A percentile compares a stretch with the other conserved stretches of the same genome.
These are phyloP conservation scores for Phacellophora camtschatica DNA, from an alignment of 30 jellyfish, hydroid and myxozoan genomes.

Conservation along the genomic window DNA sequence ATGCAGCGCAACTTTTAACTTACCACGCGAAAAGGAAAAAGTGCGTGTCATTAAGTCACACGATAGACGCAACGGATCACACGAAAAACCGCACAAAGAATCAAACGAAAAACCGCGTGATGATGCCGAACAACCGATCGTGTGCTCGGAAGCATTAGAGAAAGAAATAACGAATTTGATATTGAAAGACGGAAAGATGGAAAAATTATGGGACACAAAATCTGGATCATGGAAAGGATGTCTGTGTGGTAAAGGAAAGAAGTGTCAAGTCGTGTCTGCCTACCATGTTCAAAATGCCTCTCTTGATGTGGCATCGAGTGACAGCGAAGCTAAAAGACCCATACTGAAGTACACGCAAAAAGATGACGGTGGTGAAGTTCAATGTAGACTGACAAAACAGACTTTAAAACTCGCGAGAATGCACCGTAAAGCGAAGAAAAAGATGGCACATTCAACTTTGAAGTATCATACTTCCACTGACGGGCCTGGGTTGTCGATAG, in stretches of 20 bases:
- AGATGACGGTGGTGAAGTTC: not conserved
- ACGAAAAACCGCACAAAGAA: not conserved
- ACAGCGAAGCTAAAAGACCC: not conserved
- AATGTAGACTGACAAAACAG: constrained; percentile 17
- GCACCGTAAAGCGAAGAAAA: constrained; percentile 50
- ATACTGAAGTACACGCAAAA: not conserved
- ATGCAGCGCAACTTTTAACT: not conserved
- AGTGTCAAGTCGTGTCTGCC: constrained; percentile 53
- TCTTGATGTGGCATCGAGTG: not conserved
- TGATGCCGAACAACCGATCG: not conserved
- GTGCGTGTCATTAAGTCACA: too few species aligned
- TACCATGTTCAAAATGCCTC: constrained; percentile 64
- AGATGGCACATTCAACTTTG: constrained; percentile 51
- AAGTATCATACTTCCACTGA: constrained; percentile 28
- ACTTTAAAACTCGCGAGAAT: constrained; percentile 47
- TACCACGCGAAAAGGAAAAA: too few species aligned
- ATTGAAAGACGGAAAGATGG: not conserved
- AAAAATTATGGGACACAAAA: too few species aligned
- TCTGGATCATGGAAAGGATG: constrained; percentile 37
- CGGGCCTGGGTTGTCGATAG: constrained; percentile 60
- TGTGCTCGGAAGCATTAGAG: not conserved
- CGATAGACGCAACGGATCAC: too few species aligned
- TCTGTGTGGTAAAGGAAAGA: constrained; percentile 42
- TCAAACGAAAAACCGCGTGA: not conserved
- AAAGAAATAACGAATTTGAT: constrained; percentile 20